Evolutionary conservation across 2,888 invertebrate genomes (phyloP).

Genomic region (Suillia variegata): DNA sequence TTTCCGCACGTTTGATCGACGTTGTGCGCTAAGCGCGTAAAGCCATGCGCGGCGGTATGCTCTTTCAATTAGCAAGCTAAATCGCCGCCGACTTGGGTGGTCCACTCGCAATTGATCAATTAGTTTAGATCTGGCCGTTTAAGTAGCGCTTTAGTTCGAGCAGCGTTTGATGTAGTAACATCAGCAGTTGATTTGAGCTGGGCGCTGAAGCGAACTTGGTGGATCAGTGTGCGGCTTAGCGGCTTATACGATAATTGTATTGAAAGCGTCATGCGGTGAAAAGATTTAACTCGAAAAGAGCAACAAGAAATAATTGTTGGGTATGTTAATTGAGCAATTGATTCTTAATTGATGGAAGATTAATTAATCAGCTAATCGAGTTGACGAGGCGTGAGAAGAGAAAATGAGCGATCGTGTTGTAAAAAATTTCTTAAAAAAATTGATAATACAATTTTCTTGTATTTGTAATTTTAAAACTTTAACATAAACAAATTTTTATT

Average conservation of each 20-base stretch:
- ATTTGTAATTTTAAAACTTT: too few species aligned
- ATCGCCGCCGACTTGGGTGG: neutral
- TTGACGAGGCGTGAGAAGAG: neutral
- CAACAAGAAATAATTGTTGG: too few species aligned
- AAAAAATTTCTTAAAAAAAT: neutral
- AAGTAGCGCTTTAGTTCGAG: neutral
- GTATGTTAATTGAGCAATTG: conserved; percentile 17
- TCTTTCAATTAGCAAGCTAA: neutral
- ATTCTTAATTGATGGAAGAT: neutral
- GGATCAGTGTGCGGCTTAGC: too few species aligned
- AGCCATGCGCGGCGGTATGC: neutral
- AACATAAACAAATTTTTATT: too few species aligned
- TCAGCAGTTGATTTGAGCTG: neutral
- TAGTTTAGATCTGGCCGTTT: neutral
- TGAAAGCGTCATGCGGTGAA: too few species aligned
- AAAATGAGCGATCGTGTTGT: neutral
- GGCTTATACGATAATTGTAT: neutral
- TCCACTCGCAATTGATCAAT: neutral
- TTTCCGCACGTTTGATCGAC: too few species aligned
- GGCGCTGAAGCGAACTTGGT: neutral
- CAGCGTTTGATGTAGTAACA: neutral
- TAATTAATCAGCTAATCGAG: neutral
- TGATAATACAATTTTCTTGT: too few species aligned
- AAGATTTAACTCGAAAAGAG: neutral
- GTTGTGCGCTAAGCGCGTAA: too few species aligned